A percentile compares a stretch with the other conserved stretches of the same genome.
Conservation (phyloP, 2,888 invertebrate genomes). For the Andrena camellia region DNA sequence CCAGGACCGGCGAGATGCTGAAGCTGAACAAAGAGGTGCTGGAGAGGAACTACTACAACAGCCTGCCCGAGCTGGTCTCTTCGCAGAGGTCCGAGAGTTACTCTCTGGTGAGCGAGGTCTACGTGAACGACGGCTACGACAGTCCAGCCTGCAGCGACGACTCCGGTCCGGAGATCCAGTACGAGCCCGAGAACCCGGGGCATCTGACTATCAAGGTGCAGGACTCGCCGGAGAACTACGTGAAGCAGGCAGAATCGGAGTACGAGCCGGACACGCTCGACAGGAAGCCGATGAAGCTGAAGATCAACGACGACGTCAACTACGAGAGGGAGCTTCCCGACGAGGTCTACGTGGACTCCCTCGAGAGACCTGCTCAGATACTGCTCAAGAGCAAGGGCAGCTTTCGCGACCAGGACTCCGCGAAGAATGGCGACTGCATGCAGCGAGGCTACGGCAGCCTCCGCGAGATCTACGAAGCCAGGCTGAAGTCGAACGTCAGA, state of each 20-base stretch:
- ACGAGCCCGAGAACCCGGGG: constrained; percentile 89
- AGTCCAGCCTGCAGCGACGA: constrained; percentile 86
- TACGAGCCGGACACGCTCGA: constrained; percentile 95
- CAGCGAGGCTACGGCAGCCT: constrained; percentile 88
- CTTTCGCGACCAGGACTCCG: constrained; percentile 87
- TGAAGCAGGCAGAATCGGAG: constrained; percentile 91
- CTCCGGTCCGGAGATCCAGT: constrained; percentile 86
- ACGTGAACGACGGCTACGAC: constrained; percentile 91
- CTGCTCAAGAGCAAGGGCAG: constrained; percentile 90
- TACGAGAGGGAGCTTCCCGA: constrained; percentile 83
- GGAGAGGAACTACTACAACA: constrained; percentile 77
- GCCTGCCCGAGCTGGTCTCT: constrained; percentile 86
- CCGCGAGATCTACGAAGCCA: constrained; percentile 90
- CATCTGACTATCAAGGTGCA: constrained; percentile 94
- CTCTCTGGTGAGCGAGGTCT: constrained; percentile 91
- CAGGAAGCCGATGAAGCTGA: constrained; percentile 89
- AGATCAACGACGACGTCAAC: constrained; percentile 80
- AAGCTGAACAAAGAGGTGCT: constrained; percentile 78
- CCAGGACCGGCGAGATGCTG: constrained; percentile 87
- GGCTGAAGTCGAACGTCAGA: constrained; percentile 73
- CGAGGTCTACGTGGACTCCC: constrained; percentile 86
- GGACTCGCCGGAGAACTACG: constrained; percentile 92
- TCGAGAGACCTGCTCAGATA: constrained; percentile 87
- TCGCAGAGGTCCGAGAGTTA: constrained; percentile 86
- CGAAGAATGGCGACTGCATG: constrained; percentile 79